Evolutionary conservation across 2,888 invertebrate species (phyloP), one percentile per base, ranked within the genome.

Genomic region (Xanthia togata): DNA sequence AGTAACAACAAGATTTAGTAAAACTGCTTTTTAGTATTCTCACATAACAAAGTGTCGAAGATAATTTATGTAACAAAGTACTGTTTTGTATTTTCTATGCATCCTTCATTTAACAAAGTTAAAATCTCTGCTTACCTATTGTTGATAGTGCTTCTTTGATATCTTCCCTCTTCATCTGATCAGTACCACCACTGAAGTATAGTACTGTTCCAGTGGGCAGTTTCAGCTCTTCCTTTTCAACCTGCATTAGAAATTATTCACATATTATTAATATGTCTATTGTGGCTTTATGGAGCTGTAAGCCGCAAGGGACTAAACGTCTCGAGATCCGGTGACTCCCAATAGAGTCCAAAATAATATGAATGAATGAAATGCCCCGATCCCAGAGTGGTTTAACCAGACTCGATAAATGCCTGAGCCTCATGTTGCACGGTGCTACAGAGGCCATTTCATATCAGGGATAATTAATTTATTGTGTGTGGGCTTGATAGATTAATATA

Each of bases 121-220:
- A 2, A 62, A 72, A 41, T 41, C 4, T 26, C 17, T 35, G 35
- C 74, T 67, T 89, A 91, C 97, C 97, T 68, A 97, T 92, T 81
- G 97, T 96, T n/a, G 93, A 93, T 8, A 99, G 95, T 62, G 97
- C 97, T 75, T 97, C 97, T 90, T 98, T 98, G 44, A 99, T 97
- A 85, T 97, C 97, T 91, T 99, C 98, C 53, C 98, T 96, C 2
- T 97, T 95, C 90, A 97, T 95, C 59, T 97, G 97, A 23, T 97
- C 97, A 4, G 97, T 95, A 35, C 97, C 95, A 20, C 98, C 97
- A 53, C 96, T 97, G 87, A 99, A 97, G 87, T 98, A 97, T 31
- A 99, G 92, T 44, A 98, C 97, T 2, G 98, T 97, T 53, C 98
- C 98, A 86, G 97, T 98, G 0, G 98, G 98, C 71, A 98, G 94